Evolutionary conservation across 2,113 vertebrate genomes (phyloP).

Genomic region (Bostrychus sinensis): DNA sequence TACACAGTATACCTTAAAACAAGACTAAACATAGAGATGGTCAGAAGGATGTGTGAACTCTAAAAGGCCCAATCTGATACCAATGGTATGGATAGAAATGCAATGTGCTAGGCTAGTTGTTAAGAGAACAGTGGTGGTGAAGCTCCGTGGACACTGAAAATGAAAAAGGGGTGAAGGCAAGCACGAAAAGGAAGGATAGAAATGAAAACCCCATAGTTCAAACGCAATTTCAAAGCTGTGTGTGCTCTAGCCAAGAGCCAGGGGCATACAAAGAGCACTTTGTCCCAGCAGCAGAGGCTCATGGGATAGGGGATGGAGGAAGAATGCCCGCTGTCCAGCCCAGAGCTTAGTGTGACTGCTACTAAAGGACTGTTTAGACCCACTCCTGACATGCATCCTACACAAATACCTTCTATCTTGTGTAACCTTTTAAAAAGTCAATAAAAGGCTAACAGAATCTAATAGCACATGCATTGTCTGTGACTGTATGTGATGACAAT

Average conservation of each 20-base stretch:
- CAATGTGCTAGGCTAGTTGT: constrained; percentile 43
- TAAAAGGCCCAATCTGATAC: constrained; percentile 14
- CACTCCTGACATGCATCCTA: constrained; percentile 69
- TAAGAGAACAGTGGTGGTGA: constrained; percentile 44
- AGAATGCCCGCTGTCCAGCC: constrained; percentile 73
- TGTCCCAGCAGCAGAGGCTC: constrained; percentile 75
- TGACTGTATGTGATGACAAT: constrained; percentile 16
- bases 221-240: constrained; percentile 75
- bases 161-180: constrained; percentile 67
- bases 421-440: constrained; percentile 39
- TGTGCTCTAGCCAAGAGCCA: constrained; percentile 76
- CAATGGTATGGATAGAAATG: constrained; percentile 22
- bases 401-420: constrained; percentile 61
- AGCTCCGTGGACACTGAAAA: constrained; percentile 54
- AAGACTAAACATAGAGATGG: too few relatives aligned
- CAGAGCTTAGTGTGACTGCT: constrained; percentile 64
- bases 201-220: constrained; percentile 81
- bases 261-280: constrained; percentile 77
- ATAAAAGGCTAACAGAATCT: constrained; percentile 27
- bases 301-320: constrained; percentile 75
- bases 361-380: constrained; percentile 67
- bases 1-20: too few relatives aligned
- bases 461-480: constrained; percentile 22
- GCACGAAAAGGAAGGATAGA: constrained; percentile 69
- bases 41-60: too few relatives aligned